A percentile compares a stretch with the other conserved stretches of the same genome.
Evolutionary conservation across 2,113 vertebrate genomes (phyloP).

Genomic region (Melanocharis versteri): DNA sequence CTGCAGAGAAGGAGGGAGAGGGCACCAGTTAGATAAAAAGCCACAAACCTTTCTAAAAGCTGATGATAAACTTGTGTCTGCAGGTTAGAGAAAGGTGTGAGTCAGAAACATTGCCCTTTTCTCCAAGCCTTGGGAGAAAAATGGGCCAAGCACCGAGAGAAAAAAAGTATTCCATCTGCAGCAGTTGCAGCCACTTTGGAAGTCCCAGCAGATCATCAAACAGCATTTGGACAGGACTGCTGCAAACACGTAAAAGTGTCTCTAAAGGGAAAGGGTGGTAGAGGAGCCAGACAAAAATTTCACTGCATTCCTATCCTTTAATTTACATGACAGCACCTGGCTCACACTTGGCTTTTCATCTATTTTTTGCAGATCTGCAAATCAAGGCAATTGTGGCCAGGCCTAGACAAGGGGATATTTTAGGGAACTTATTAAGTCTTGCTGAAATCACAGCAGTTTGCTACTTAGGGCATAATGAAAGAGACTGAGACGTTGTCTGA

Average conservation of each 20-base stretch:
- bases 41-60: not conserved
- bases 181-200: not conserved
- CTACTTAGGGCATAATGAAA: not conserved
- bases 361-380: not conserved
- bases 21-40: not conserved
- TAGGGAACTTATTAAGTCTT: not conserved
- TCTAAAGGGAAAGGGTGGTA: not conserved
- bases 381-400: not conserved
- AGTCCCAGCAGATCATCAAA: not conserved
- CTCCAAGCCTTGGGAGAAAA: not conserved
- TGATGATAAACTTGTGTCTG: not conserved
- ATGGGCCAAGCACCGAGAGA: not conserved
- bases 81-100: not conserved
- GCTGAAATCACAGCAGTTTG: constrained; percentile 19
- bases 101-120: not conserved
- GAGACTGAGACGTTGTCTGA: not conserved
- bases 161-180: not conserved
- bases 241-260: not conserved
- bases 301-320: not conserved
- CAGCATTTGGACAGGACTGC: not conserved
- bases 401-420: not conserved
- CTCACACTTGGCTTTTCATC: not conserved
- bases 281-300: not conserved
- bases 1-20: not conserved
- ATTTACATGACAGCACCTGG: not conserved